Evolutionary conservation across 2,797 vertebrate genomes (phyloP).

Genomic region (Squalus acanthias): DNA sequence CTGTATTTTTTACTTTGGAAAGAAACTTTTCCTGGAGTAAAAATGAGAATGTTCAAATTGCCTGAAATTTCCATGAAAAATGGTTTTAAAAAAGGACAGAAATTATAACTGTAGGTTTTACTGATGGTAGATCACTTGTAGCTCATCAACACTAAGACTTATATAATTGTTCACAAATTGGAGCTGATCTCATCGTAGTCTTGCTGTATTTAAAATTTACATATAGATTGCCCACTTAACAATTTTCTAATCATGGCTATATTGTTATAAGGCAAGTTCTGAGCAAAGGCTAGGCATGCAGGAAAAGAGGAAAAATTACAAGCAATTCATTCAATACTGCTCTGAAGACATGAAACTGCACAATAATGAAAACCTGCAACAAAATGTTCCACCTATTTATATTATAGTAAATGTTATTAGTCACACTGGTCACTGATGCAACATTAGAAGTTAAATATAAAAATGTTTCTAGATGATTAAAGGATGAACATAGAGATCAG

Average conservation of each 20-base stretch:
- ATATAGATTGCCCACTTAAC: not conserved
- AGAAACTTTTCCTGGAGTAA: not conserved
- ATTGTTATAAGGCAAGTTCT: not conserved
- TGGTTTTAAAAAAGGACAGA: not conserved
- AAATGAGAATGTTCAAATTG: not conserved
- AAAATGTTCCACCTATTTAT: slow-evolving; percentile 2
- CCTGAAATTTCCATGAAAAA: not conserved
- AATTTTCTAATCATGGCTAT: not conserved
- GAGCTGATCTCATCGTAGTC: not conserved
- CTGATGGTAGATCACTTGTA: not conserved
- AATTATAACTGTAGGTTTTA: not conserved
- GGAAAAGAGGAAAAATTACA: not conserved
- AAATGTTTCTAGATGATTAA: not conserved
- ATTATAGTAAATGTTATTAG: not conserved
- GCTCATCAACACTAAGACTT: not conserved
- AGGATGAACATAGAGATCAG: not conserved
- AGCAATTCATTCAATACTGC: not conserved
- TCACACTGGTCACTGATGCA: not conserved
- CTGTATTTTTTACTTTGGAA: not conserved
- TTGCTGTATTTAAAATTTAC: not conserved
- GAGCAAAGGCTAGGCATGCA: no score
- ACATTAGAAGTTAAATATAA: not conserved
- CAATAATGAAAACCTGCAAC: not conserved
- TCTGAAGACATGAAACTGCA: not conserved
- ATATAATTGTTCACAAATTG: not conserved